Evolutionary conservation across 1,140 invertebrate genomes (phyloP).

Genomic region (Dendroctonus ponderosae): DNA sequence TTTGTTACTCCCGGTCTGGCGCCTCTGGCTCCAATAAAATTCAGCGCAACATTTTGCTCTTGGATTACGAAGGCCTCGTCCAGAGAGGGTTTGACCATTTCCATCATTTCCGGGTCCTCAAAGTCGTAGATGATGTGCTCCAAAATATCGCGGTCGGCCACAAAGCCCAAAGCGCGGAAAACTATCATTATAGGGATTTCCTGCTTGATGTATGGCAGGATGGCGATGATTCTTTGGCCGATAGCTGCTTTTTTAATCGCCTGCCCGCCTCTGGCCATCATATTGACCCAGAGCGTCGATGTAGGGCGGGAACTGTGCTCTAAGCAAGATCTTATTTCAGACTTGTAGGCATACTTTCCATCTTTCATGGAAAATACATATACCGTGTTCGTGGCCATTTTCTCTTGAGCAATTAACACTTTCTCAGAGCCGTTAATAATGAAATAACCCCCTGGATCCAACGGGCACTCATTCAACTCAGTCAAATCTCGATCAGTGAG

Average conservation of each 20-base stretch:
- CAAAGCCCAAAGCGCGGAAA: conserved; percentile 94
- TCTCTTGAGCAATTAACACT: conserved; percentile 97
- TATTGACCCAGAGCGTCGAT: conserved; percentile 97
- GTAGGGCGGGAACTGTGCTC: conserved; percentile 93
- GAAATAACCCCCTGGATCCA: conserved; percentile 97
- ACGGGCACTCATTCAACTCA: conserved; percentile 97
- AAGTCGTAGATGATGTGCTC: conserved; percentile 99
- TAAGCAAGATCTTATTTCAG: conserved; percentile 93
- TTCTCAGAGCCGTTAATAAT: conserved; percentile 97
- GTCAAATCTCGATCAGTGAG: conserved; percentile 97
- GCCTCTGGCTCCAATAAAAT: conserved; percentile 96
- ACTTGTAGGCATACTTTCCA: conserved; percentile 96
- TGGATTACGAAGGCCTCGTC: conserved; percentile 99
- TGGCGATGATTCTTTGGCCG: conserved; percentile 96
- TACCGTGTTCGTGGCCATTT: conserved; percentile 99
- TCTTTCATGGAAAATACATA: conserved; percentile 99
- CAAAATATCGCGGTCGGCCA: conserved; percentile 96
- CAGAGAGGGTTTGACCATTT: conserved; percentile 98
- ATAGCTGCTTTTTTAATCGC: conserved; percentile 96
- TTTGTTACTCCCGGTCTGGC: conserved; percentile 96
- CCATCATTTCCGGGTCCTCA: conserved; percentile 99
- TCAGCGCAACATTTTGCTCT: conserved; percentile 97
- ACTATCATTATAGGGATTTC: conserved; percentile 99
- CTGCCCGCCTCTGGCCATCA: conserved; percentile 96
- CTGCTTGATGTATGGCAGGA: conserved; percentile 97